Percentiles rank a stretch among this genome's conserved stretches.
phyloP scores from a whole-genome alignment of 2,888 invertebrate genomes.

The Drosophila aldrichi region DNA sequence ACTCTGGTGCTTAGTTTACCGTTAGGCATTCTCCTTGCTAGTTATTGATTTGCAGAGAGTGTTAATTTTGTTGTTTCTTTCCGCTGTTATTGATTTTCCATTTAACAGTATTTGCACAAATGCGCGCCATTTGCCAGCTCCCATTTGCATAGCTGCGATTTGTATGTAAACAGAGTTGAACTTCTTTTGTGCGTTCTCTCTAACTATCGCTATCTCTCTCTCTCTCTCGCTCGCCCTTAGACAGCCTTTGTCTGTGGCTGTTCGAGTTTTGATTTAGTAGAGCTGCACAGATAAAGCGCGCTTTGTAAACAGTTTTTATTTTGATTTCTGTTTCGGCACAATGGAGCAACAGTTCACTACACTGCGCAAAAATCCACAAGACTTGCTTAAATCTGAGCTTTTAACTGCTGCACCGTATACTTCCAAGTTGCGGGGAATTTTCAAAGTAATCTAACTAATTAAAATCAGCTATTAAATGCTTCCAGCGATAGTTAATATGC shows the following conservation, averaged over 20 bases:
- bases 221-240: neutral
- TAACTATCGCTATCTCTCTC: neutral
- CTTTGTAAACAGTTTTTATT: slow-evolving; percentile 16
- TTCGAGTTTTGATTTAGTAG: slow-evolving; percentile 60
- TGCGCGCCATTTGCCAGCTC: slow-evolving; percentile 28
- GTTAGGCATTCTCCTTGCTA: slow-evolving; percentile 43
- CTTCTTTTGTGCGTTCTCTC: slow-evolving; percentile 21
- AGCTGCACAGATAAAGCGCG: slow-evolving; percentile 32
- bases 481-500: neutral
- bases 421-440: neutral
- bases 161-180: slow-evolving; percentile 18
- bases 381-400: neutral
- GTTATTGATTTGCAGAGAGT: slow-evolving; percentile 47
- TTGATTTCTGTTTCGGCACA: neutral
- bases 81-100: slow-evolving; percentile 18
- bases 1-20: slow-evolving; percentile 39
- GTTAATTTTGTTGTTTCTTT: slow-evolving; percentile 27
- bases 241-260: slow-evolving; percentile 14
- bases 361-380: slow-evolving; percentile 10
- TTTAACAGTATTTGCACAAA: slow-evolving; percentile 45
- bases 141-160: slow-evolving; percentile 40
- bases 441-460: neutral
- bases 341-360: slow-evolving; percentile 17
- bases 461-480: neutral
- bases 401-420: neutral